phyloP scores from a whole-genome alignment of 2,113 vertebrate genomes.

The Siniperca knerii region DNA sequence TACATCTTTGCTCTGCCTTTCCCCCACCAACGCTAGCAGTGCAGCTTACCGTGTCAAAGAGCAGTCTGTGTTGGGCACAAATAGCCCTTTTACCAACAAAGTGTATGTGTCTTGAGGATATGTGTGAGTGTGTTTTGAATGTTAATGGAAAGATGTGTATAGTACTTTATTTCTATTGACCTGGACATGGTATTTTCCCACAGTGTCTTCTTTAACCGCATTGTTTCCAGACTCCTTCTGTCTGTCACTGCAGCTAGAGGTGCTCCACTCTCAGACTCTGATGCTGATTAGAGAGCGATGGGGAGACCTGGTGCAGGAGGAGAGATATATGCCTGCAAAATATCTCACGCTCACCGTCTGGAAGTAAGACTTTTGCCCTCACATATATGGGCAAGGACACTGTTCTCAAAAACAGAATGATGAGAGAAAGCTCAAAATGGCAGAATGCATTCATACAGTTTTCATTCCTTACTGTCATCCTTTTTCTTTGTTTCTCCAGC shows the following conservation, averaged over 20 bases:
- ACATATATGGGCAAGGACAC: not conserved
- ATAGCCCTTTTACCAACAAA: slow-evolving; percentile 58
- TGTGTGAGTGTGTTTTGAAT: slow-evolving; percentile 60
- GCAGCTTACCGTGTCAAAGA: slow-evolving; percentile 72
- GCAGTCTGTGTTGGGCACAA: slow-evolving; percentile 75
- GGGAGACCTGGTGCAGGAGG: slow-evolving; percentile 99
- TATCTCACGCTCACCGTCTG: slow-evolving; percentile 96
- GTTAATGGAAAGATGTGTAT: slow-evolving; percentile 52
- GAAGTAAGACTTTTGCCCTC: slow-evolving; percentile 90
- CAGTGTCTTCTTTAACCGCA: slow-evolving; percentile 85
- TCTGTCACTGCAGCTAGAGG: slow-evolving; percentile 97
- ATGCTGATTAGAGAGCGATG: slow-evolving; percentile 97
- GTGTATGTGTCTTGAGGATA: slow-evolving; percentile 52
- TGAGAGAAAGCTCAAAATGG: not conserved
- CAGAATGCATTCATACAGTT: not conserved
- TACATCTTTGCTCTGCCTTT: slow-evolving; percentile 63
- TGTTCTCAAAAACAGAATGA: not conserved
- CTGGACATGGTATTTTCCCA: slow-evolving; percentile 35
- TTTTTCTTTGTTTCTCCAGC: slow-evolving; percentile 80
- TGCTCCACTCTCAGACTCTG: slow-evolving; percentile 95
- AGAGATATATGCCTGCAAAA: slow-evolving; percentile 95
- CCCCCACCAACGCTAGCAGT: slow-evolving; percentile 32
- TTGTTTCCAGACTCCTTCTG: slow-evolving; percentile 93
- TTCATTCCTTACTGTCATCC: not conserved
- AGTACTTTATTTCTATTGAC: slow-evolving; percentile 42